phyloP scores from a whole-genome alignment of 2,797 vertebrate species.

The Luscinia luscinia region DNA sequence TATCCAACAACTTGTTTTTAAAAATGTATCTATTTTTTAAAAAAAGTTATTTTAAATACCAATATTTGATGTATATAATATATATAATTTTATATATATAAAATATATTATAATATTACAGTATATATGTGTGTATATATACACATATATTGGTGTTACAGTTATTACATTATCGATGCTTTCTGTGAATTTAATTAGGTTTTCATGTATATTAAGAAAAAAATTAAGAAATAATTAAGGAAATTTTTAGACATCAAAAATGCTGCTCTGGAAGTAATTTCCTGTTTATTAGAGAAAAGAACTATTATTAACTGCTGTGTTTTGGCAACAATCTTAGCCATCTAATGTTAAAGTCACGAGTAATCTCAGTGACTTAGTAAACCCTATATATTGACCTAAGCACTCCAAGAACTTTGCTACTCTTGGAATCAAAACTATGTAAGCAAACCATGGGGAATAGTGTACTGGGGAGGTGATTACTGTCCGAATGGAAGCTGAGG shows the following conservation, averaged over 20 bases:
- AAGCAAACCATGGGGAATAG: neutral
- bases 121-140: neutral
- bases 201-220: neutral
- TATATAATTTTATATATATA: no score
- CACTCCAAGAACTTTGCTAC: neutral
- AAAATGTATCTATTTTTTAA: neutral
- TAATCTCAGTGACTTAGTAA: neutral
- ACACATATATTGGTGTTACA: neutral
- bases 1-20: neutral
- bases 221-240: neutral
- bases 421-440: neutral
- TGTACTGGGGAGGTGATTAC: neutral
- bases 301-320: neutral
- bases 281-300: neutral
- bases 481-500: neutral
- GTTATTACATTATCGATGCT: neutral
- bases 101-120: no score
- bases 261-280: neutral
- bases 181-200: neutral
- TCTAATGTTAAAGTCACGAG: neutral
- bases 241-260: neutral
- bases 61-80: neutral
- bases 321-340: neutral
- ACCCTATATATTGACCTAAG: neutral
- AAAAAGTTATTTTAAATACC: neutral